Percentiles rank a stretch among this genome's conserved stretches.
phyloP scores from a whole-genome alignment of 2,113 vertebrate genomes.

The Scalopus aquaticus region DNA sequence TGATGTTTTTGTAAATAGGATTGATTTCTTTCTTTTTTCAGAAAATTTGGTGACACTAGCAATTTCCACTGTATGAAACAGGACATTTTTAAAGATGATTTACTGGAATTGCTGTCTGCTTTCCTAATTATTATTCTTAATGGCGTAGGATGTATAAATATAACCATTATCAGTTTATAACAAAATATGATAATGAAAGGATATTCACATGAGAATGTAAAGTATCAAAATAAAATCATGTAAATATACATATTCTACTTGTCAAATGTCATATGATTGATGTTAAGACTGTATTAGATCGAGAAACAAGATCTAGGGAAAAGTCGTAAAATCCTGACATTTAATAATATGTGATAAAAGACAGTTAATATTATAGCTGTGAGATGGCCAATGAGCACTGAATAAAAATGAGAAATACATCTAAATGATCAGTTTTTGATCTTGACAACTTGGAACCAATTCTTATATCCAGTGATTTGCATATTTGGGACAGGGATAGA shows the following conservation, averaged over 20 bases:
- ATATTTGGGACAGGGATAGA: background rate
- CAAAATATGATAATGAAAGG: constrained; percentile 6
- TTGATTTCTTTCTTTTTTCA: too few relatives aligned
- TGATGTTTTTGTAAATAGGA: too few relatives aligned
- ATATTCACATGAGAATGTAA: background rate
- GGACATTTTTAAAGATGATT: background rate
- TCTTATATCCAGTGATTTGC: background rate
- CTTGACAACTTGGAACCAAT: background rate
- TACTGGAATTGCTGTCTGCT: background rate
- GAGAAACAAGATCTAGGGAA: background rate
- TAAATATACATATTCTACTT: background rate
- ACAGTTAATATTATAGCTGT: background rate
- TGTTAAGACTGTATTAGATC: background rate
- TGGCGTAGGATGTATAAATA: background rate
- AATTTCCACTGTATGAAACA: background rate
- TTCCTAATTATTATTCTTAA: background rate
- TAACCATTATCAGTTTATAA: background rate
- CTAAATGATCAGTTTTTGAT: background rate
- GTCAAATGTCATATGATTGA: background rate
- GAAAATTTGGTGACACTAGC: background rate
- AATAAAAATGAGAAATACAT: background rate
- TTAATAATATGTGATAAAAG: background rate
- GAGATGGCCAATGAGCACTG: background rate
- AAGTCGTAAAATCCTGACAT: background rate
- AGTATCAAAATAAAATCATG: constrained; percentile 32